Evolutionary conservation across 2,888 invertebrate genomes (phyloP).

Genomic region (Spicauda simplicius): DNA sequence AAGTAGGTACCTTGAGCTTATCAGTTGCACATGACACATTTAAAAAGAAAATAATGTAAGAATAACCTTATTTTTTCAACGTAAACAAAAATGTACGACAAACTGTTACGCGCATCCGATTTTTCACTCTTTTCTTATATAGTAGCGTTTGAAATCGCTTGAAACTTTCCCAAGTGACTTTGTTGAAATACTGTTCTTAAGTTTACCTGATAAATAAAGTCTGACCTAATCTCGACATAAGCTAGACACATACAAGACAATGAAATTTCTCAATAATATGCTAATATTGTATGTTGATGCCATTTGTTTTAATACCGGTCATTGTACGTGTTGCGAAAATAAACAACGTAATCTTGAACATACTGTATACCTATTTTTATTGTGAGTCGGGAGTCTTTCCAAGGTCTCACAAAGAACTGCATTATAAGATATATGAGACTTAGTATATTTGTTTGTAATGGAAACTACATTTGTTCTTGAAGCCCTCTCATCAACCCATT

Average conservation of each 20-base stretch:
- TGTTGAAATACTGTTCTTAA: neutral
- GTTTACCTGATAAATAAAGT: conserved; percentile 37
- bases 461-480: no score
- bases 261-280: conserved; percentile 42
- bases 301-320: conserved; percentile 2
- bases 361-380: neutral
- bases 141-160: neutral
- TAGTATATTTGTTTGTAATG: no score
- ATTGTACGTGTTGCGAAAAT: conserved; percentile 31
- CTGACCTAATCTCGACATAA: conserved; percentile 42
- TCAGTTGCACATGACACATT: conserved; percentile 37
- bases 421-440: no score
- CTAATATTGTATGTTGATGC: conserved; percentile 39
- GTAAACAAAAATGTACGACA: neutral
- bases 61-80: conserved; percentile 28
- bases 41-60: conserved; percentile 33
- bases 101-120: neutral
- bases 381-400: neutral
- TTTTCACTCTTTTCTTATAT: neutral
- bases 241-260: conserved; percentile 36
- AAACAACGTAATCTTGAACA: conserved; percentile 20
- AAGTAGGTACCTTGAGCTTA: conserved; percentile 44
- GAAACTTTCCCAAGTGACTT: neutral
- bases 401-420: neutral
- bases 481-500: no score